A percentile compares a stretch with the other conserved stretches of the same genome.
These are phyloP conservation scores for Chromoteleia sp. DNA, from an alignment of 2,888 invertebrate species.

Conservation along the genomic window DNA sequence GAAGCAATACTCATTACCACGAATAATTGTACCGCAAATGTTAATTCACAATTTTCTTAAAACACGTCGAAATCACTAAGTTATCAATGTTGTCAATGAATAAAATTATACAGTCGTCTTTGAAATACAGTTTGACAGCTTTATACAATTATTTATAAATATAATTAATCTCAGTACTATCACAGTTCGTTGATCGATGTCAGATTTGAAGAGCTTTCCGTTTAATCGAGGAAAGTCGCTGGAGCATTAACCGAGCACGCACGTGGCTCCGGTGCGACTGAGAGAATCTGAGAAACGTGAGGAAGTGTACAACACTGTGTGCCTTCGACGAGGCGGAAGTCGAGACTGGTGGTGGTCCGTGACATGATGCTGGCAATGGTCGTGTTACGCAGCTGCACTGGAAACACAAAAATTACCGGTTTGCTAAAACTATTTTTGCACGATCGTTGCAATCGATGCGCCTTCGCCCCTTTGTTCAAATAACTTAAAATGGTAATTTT, in stretches of 20 bases:
- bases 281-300: constrained; percentile 78
- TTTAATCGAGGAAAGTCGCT: constrained; percentile 50
- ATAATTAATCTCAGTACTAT: constrained; percentile 38
- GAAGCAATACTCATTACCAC: background rate
- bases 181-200: constrained; percentile 48
- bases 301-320: constrained; percentile 78
- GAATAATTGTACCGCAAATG: background rate
- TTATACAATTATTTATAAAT: constrained; percentile 33
- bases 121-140: constrained; percentile 2
- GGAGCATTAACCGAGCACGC: constrained; percentile 78
- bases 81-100: background rate
- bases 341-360: constrained; percentile 76
- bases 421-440: constrained; percentile 51
- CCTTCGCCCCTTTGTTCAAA: constrained; percentile 8
- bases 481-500: background rate
- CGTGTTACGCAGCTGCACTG: constrained; percentile 62
- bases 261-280: constrained; percentile 82
- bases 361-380: constrained; percentile 66
- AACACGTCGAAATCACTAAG: background rate
- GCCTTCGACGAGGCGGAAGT: constrained; percentile 78
- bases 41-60: background rate
- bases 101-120: background rate
- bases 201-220: constrained; percentile 18
- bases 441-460: constrained; percentile 14
- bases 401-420: constrained; percentile 49